These are phyloP conservation scores for Drosophila bipectinata DNA, from an alignment of 1,140 invertebrate genomes.

Conservation along the genomic window DNA sequence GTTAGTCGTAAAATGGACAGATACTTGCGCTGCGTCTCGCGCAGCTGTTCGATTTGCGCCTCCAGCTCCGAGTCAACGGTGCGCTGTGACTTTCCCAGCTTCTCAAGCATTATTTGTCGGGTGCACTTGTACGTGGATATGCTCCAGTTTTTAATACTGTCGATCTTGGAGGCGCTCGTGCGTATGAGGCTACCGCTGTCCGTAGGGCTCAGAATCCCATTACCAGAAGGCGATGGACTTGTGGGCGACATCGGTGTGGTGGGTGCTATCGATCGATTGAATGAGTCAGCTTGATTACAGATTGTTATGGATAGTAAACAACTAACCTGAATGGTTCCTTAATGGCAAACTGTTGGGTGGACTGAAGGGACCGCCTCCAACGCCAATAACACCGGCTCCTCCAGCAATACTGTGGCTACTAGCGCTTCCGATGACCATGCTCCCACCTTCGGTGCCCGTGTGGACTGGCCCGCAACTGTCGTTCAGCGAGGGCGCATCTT, in stretches of 20 bases:
- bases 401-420: slow-evolving; percentile 59
- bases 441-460: slow-evolving; percentile 87
- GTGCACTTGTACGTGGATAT: slow-evolving; percentile 99
- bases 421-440: slow-evolving; percentile 49
- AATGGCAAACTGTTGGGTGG: slow-evolving; percentile 82
- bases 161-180: slow-evolving; percentile 90
- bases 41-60: slow-evolving; percentile 94
- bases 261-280: slow-evolving; percentile 48
- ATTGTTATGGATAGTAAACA: too few relatives aligned
- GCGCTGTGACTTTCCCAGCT: slow-evolving; percentile 95
- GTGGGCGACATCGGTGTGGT: slow-evolving; percentile 84
- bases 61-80: slow-evolving; percentile 93
- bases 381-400: slow-evolving; percentile 7
- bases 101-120: slow-evolving; percentile 96
- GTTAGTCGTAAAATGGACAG: slow-evolving; percentile 94
- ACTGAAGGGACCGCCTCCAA: slow-evolving; percentile 42
- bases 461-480: slow-evolving; percentile 91
- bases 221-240: slow-evolving; percentile 84
- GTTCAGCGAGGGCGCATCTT: slow-evolving; percentile 91
- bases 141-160: slow-evolving; percentile 97
- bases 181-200: slow-evolving; percentile 85
- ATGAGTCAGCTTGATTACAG: background rate
- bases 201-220: slow-evolving; percentile 58
- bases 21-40: slow-evolving; percentile 98
- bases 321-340: slow-evolving; percentile 84